A percentile compares a stretch with the other conserved stretches of the same genome.
These are phyloP conservation scores for Leptinotarsa undecemlineata DNA, from an alignment of 1,140 invertebrate genomes.

Conservation along the genomic window DNA sequence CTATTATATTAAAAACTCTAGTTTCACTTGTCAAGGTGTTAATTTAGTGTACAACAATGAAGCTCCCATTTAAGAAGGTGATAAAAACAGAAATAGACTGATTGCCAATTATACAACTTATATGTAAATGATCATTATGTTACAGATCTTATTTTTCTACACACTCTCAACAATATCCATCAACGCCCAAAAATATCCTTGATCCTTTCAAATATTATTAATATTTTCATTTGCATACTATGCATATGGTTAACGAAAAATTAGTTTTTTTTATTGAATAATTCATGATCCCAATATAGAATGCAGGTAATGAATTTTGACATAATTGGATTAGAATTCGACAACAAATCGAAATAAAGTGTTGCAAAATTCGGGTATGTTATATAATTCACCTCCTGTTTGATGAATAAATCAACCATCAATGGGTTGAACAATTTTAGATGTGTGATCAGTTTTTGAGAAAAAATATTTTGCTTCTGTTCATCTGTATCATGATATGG, in stretches of 20 bases:
- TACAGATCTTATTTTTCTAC: background rate
- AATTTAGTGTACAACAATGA: background rate
- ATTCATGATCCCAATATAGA: background rate
- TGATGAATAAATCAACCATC: too few species aligned
- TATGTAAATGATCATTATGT: constrained; percentile 1
- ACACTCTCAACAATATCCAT: background rate
- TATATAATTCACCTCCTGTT: too few species aligned
- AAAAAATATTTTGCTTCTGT: too few species aligned
- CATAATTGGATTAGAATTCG: background rate
- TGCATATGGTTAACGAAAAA: background rate
- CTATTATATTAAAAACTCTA: too few species aligned
- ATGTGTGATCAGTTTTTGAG: too few species aligned
- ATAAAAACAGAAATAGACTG: background rate
- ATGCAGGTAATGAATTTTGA: background rate
- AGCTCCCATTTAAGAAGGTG: background rate
- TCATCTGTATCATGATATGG: too few species aligned
- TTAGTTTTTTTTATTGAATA: background rate
- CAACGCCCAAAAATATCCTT: constrained; percentile 6
- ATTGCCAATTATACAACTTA: background rate
- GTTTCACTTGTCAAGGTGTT: background rate
- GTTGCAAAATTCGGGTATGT: too few species aligned
- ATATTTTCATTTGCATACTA: constrained; percentile 4
- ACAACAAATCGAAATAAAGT: background rate
- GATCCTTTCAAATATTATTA: background rate
- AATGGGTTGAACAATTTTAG: too few species aligned